Evolutionary conservation across 2,797 vertebrate genomes (phyloP).

Genomic region (Heliangelus exortis): DNA sequence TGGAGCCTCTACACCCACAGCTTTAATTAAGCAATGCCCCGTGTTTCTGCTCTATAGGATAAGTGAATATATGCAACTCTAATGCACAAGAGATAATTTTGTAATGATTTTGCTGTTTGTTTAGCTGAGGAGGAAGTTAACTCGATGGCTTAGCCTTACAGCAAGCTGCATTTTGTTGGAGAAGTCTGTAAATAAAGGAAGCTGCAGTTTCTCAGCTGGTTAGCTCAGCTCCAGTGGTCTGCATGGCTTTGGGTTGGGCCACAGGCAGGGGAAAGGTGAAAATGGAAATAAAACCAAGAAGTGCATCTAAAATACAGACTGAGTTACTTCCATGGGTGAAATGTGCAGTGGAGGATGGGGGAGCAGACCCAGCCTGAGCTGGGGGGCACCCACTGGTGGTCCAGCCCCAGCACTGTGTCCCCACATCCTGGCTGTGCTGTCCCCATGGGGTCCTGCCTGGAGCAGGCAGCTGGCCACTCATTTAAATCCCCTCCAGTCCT

Average conservation of each 20-base stretch:
- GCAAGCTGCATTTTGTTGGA: background rate
- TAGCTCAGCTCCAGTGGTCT: rapidly evolving
- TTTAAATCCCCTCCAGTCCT: background rate
- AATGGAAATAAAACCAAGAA: background rate
- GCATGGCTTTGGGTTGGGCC: rapidly evolving
- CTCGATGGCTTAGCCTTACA: background rate
- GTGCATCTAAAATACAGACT: rapidly evolving
- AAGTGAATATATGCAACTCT: background rate
- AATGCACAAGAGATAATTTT: constrained; percentile 42
- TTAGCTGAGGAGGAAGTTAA: constrained; percentile 37
- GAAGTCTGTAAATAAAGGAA: background rate
- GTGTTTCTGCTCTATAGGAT: constrained; percentile 2
- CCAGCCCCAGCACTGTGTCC: background rate
- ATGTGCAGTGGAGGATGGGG: background rate
- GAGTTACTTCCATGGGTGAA: rapidly evolving
- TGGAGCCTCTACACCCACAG: constrained; percentile 43
- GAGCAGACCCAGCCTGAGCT: background rate
- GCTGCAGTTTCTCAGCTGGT: background rate
- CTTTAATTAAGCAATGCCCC: constrained; percentile 41
- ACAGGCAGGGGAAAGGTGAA: rapidly evolving
- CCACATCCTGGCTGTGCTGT: rapidly evolving
- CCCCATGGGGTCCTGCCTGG: background rate
- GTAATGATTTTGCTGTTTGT: constrained; percentile 36
- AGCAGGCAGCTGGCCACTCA: rapidly evolving
- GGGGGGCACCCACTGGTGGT: background rate